Base-by-base conservation (phyloP, 2,113 vertebrate genomes). In the Daubentonia madagascariensis region DNA sequence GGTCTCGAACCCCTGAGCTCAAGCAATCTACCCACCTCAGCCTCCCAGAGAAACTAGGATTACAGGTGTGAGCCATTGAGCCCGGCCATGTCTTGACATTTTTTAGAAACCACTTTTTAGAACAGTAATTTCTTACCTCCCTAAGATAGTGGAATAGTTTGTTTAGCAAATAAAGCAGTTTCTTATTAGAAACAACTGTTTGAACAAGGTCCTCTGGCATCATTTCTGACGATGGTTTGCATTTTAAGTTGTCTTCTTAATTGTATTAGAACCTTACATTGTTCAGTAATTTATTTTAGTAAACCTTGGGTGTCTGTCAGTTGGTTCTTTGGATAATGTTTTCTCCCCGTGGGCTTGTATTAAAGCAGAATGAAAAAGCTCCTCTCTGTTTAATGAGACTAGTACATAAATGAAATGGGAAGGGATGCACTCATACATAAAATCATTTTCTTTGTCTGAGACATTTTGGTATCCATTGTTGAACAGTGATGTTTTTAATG, bases 231-330 rank as follows among this genome's bases (percentile, higher is more conserved):
- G 95, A 90, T 96, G 94, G 50, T 6, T n/a, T 86, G 89, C 3
- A 0, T 98, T 98, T 85, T 59, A 79, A 61, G 37, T 93, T 97
- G 68, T 94, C 67, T 96, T 86, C 88, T 67, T 97, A 92, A 91
- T 97, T 89, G 87, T 97, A 96, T 93, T 97, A 94, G 97, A 97
- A 87, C 95, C 92, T 98, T 95, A 97, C 1, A 32, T 94, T 97
- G 91, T 98, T 97, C 94, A 86, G 70, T 68, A 54, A 96, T 93
- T 98, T 98, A 91, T 98, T 98, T 98, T 61, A 30, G 61, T 98
- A 50, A 96, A 96, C 63, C 93, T 96, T 96, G n/a, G 61, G 75
- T 52, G 87, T 97, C 97, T 97, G 50, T 96, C 75, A 68, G 50
- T 95, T 88, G 89, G 94, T 96, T 96, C 97, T 90, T 78, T 43